These are phyloP conservation scores for Lateolabrax maculatus DNA, from an alignment of 2,797 vertebrate genomes.

Conservation along the genomic window DNA sequence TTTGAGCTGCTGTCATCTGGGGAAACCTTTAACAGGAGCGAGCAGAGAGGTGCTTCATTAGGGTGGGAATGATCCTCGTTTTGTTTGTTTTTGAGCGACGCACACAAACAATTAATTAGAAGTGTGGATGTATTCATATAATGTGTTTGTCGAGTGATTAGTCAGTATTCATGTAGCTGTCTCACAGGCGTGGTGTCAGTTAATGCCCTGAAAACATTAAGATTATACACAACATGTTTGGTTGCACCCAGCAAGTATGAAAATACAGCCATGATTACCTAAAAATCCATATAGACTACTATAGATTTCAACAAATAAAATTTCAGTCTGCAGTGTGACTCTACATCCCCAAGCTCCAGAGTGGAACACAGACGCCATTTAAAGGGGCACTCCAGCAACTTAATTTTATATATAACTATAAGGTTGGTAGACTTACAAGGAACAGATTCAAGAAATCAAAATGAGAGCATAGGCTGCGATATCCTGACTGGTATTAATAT, in stretches of 20 bases:
- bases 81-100: not conserved
- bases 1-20: slow-evolving; percentile 11
- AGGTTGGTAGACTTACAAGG: too few species aligned
- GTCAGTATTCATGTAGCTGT: not conserved
- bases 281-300: not conserved
- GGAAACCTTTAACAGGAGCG: not conserved
- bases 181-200: not conserved
- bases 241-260: not conserved
- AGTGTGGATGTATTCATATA: not conserved
- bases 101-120: not conserved
- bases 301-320: not conserved
- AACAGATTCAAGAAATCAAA: too few species aligned
- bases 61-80: not conserved
- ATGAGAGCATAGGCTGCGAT: too few species aligned
- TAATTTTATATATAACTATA: too few species aligned
- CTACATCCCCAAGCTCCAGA: not conserved
- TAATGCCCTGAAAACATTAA: not conserved
- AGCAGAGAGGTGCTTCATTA: not conserved
- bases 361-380: too few species aligned
- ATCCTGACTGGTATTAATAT: too few species aligned
- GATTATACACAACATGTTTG: not conserved
- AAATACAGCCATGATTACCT: not conserved
- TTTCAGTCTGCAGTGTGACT: not conserved
- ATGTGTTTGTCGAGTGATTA: not conserved
- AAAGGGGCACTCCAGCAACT: not conserved